Base-by-base conservation (phyloP, 2,888 invertebrate genomes). In the Stenichneumon culpator region DNA sequence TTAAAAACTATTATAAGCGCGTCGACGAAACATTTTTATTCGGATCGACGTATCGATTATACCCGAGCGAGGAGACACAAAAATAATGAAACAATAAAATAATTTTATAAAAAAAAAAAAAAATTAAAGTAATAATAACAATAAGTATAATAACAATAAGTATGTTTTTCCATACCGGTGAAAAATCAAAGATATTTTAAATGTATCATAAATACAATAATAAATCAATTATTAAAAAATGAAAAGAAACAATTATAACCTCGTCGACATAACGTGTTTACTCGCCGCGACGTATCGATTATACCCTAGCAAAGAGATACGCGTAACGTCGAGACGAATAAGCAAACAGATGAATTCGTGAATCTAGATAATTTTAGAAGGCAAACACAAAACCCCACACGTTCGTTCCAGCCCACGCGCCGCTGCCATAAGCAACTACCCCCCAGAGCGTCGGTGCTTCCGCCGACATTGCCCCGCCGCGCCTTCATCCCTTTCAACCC, bases 351-450 rank as follows among this genome's bases (percentile, higher is more conserved):
- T 52, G 79, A 69, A 72, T 70, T 68, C 63, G 60, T 60, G 70
- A 79, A 79, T 65, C 50, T 63, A 65, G 70, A 79, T 72, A 79
- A 65, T 39, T 79, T 79, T 79, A 79, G 70, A 70, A 79, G 39
- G 25, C 54, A 44, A 44, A 14, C 44, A 7, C 44, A 77, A 54
- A 39, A 52, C 78, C 50, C 78, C 69, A 36, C 54, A 60, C 69
- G 57, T 52, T 60, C 78, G 11, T 36, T 57, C 14, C 28, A 7
- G 47, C 70, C 47, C 36, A 70, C 70, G 63, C 70, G 63, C 70
- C 32, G 22, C 36, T 22, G 63, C 70, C 32, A 50, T 60, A 25
- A 70, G 50, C 70, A 63, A 72, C 72, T 19, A 65, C 68, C 77
- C 77, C 79, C 60, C 70, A 19, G 69, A 72, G 79, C 79, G 79